phyloP scores from a whole-genome alignment of 2,113 vertebrate genomes.

The Uropsilus gracilis region DNA sequence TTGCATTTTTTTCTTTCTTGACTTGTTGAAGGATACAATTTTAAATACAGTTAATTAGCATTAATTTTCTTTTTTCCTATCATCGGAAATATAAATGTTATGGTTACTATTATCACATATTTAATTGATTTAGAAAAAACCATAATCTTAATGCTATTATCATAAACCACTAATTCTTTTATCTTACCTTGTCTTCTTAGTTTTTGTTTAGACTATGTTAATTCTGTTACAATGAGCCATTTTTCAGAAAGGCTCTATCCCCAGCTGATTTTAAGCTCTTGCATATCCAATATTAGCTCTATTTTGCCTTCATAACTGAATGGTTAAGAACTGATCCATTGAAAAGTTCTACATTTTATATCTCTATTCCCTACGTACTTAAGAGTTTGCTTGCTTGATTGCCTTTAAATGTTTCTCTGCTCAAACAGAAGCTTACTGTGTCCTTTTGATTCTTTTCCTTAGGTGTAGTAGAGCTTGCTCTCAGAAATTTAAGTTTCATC shows the following conservation, averaged over 20 bases:
- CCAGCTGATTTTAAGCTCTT: background rate
- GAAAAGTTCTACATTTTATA: background rate
- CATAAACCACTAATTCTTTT: background rate
- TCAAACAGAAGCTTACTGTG: background rate
- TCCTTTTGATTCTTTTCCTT: background rate
- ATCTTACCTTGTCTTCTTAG: background rate
- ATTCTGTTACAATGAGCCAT: background rate
- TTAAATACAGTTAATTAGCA: background rate
- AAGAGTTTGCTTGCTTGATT: background rate
- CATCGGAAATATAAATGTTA: background rate
- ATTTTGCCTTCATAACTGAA: background rate
- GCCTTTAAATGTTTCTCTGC: slow-evolving; percentile 17
- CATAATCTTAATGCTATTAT: background rate
- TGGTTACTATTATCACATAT: background rate
- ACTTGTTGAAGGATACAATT: background rate
- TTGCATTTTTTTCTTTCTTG: background rate
- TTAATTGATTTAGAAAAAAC: background rate
- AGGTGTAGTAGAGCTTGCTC: too few relatives aligned
- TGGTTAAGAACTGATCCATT: background rate
- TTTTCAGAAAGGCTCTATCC: background rate
- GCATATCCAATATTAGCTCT: background rate
- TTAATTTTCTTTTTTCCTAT: background rate
- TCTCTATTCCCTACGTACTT: background rate
- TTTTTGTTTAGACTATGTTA: background rate
- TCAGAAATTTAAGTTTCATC: background rate